Base-by-base conservation (phyloP, 92 coral and sea anemone genomes). In the Phenganax marumi region DNA sequence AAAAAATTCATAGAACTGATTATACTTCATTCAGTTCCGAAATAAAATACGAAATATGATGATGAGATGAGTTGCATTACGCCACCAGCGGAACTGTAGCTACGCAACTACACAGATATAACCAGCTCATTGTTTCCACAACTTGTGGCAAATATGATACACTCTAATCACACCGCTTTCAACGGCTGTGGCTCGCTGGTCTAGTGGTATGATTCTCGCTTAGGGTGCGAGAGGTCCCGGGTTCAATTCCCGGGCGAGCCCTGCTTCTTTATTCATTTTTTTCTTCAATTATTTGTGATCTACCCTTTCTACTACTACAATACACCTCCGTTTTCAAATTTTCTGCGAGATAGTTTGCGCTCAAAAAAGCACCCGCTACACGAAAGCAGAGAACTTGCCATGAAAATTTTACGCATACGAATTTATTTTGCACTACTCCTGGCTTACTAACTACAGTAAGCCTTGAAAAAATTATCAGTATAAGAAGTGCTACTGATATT, bases 201-300 rank as follows among this genome's bases (percentile, higher is more conserved):
- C 86, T 82, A 82, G 86, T 52, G 86, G 86, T 53, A 82, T 82
- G 86, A 82, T 82, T 82, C 86, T 82, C 86, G 86, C 86, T 82
- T 82, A 82, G 86, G 86, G 86, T 82, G 86, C 86, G 86, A 82
- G 86, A 82, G 86, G 80, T 82, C 86, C 81, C 86, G 86, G 86
- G 69, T 82, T 82, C 86, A 70, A 82, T 82, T 82, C 86, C 86
- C 85, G 85, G 85, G 60, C 85, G 77, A 64, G 85, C 85, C 85
- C 85, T 47, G 14, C 19, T 18, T 0, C 10, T 63, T 12, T 63
- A 0, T 39, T 2, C n/a, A n/a, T 18, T 22, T 63, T 12, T 63
- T 63, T 63, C 7, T 12, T 63, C 26, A 10, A 12, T 3, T 16
- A 9, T 16, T 63, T 63, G 17, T 63, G 43, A 33, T 33, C 43